Conservation (phyloP, 2,113 vertebrate genomes). For the Notechis scutatus region DNA sequence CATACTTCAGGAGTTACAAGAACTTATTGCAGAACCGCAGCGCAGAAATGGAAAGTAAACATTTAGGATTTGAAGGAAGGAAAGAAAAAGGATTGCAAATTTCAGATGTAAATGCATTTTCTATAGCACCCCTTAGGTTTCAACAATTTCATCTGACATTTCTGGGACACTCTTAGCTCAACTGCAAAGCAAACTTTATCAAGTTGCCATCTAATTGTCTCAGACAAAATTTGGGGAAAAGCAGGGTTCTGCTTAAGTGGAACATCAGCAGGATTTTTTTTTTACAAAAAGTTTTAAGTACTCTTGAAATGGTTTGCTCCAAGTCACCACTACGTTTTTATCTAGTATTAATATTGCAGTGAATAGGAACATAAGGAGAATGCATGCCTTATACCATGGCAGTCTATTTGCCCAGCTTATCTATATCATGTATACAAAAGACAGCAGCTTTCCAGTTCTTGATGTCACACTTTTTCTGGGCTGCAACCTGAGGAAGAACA, state of each 20-base stretch:
- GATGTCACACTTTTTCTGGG: neutral
- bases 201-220: neutral
- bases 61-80: neutral
- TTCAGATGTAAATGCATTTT: neutral
- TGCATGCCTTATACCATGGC: neutral
- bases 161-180: neutral
- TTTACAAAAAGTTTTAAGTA: neutral
- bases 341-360: neutral
- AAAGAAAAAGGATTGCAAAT: neutral
- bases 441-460: neutral
- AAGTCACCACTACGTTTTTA: neutral
- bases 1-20: constrained; percentile 4
- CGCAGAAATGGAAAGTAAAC: constrained; percentile 2
- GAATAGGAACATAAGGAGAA: neutral
- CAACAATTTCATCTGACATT: neutral
- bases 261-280: neutral
- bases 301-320: neutral
- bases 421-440: neutral
- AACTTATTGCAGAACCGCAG: neutral
- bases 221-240: neutral
- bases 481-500: neutral
- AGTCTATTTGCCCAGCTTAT: neutral
- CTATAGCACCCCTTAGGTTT: neutral
- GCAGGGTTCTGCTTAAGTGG: neutral
- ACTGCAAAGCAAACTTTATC: neutral